phyloP scores from a whole-genome alignment of 2,888 invertebrate genomes.

The Hydrotaea cyrtoneurina region DNA sequence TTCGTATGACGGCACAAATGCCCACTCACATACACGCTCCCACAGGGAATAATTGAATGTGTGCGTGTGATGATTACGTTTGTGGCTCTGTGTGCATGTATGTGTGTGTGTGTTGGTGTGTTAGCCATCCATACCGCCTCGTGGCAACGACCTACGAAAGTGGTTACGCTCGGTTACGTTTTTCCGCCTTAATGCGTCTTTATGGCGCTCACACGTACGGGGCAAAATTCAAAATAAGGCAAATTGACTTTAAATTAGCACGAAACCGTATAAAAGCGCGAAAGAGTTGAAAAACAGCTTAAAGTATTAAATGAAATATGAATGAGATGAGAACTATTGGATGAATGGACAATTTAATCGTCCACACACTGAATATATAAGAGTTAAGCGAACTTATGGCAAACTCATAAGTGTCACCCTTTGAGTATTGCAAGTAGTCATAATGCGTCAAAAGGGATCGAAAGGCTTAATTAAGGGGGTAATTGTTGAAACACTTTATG shows the following conservation, averaged over 20 bases:
- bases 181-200: constrained; percentile 52
- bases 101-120: too few relatives aligned
- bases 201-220: constrained; percentile 37
- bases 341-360: too few relatives aligned
- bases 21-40: background rate
- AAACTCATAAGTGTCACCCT: too few relatives aligned
- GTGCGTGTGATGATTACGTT: constrained; percentile 39
- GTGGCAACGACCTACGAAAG: constrained; percentile 71
- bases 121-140: background rate
- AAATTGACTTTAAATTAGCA: constrained; percentile 73
- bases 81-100: too few relatives aligned
- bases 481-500: too few relatives aligned
- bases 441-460: too few relatives aligned
- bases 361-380: too few relatives aligned
- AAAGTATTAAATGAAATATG: constrained; percentile 14
- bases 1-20: background rate
- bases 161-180: constrained; percentile 73
- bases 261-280: background rate
- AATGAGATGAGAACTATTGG: background rate
- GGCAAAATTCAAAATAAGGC: constrained; percentile 69
- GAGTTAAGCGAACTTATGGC: too few relatives aligned
- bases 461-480: too few relatives aligned
- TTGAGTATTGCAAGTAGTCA: too few relatives aligned
- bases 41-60: constrained; percentile 32
- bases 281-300: background rate